Percentiles rank a stretch among this genome's conserved stretches.
phyloP scores from a whole-genome alignment of 2,113 vertebrate species.

The Macheiramphus alcinus region DNA sequence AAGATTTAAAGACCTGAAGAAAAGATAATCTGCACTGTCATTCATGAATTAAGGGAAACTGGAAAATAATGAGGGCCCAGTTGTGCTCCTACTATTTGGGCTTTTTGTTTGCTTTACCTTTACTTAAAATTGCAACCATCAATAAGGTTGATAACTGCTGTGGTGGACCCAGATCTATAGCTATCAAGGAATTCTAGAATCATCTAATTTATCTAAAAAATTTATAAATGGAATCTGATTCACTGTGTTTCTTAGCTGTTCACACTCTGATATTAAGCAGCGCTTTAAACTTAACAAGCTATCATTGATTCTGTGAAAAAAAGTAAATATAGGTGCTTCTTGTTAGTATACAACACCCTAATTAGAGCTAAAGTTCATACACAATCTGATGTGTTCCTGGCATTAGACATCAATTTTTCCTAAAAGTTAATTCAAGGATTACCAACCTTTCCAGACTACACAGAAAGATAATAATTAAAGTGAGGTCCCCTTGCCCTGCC shows the following conservation, averaged over 20 bases:
- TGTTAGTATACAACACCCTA: background rate
- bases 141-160: background rate
- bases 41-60: background rate
- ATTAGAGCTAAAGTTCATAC: background rate
- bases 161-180: background rate
- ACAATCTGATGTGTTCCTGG: background rate
- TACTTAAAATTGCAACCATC: background rate
- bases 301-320: background rate
- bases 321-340: background rate
- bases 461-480: background rate
- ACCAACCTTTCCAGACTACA: background rate
- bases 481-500: background rate
- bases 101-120: background rate
- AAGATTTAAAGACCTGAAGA: background rate
- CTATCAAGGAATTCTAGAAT: background rate
- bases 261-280: background rate
- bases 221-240: background rate
- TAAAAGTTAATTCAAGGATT: background rate
- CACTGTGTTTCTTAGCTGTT: background rate
- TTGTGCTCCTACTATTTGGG: background rate
- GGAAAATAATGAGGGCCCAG: background rate
- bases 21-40: background rate
- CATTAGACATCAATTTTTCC: background rate
- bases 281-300: background rate
- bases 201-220: background rate